Conservation (phyloP, 2,888 invertebrate genomes). For the Polydrusus cervinus region DNA sequence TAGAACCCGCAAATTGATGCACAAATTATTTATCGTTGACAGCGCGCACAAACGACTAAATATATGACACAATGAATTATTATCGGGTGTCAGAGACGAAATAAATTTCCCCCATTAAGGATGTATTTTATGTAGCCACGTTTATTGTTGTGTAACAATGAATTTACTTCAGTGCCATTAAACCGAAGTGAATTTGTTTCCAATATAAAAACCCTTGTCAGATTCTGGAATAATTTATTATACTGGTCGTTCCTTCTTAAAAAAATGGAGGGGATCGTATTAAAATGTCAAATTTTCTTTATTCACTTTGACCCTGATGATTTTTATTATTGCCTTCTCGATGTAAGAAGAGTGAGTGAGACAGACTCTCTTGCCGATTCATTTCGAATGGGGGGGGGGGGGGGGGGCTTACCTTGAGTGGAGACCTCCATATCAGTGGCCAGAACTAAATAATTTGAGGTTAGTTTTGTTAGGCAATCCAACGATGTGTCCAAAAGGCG, state of each 20-base stretch:
- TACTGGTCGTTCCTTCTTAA: not conserved
- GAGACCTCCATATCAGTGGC: too few relatives aligned
- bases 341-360: too few relatives aligned
- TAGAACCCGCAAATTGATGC: constrained; percentile 48
- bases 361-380: too few relatives aligned
- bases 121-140: constrained; percentile 23
- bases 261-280: not conserved
- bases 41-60: constrained; percentile 27
- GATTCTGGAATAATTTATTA: constrained; percentile 6
- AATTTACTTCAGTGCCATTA: constrained; percentile 14
- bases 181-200: constrained; percentile 19
- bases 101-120: constrained; percentile 38
- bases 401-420: too few relatives aligned
- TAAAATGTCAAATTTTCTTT: not conserved
- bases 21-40: constrained; percentile 51
- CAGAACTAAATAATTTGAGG: too few relatives aligned
- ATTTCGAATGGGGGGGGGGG: too few relatives aligned
- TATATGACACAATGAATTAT: constrained; percentile 44
- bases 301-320: too few relatives aligned
- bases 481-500: too few relatives aligned
- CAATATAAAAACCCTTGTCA: constrained; percentile 19
- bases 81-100: constrained; percentile 27
- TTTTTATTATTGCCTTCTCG: not conserved
- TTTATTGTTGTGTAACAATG: constrained; percentile 25
- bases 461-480: too few relatives aligned